These are phyloP conservation scores for Garra rufa DNA, from an alignment of 2,113 vertebrate genomes.

Conservation along the genomic window DNA sequence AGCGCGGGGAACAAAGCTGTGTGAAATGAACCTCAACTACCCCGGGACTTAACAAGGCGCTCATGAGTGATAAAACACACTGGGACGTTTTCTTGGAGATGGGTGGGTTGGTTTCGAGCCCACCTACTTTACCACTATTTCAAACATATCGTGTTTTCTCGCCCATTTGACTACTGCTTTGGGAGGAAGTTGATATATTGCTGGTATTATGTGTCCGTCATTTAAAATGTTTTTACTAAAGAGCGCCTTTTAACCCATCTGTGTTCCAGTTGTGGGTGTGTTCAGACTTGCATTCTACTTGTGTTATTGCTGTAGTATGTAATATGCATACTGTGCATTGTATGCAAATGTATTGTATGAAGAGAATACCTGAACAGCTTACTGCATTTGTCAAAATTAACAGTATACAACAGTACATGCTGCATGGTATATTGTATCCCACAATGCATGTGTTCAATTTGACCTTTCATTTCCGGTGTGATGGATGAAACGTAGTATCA, in stretches of 20 bases:
- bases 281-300: not conserved
- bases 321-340: not conserved
- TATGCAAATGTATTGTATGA: not conserved
- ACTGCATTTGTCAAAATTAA: not conserved
- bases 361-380: not conserved
- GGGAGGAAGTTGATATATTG: not conserved
- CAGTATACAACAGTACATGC: not conserved
- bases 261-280: not conserved
- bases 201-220: not conserved
- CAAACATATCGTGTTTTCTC: not conserved
- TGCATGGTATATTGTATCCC: not conserved
- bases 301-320: not conserved
- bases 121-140: not conserved
- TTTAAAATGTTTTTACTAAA: not conserved
- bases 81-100: conserved; percentile 35
- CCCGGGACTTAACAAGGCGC: conserved; percentile 57
- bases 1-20: conserved; percentile 49
- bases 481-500: not conserved
- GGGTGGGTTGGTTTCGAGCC: conserved; percentile 25
- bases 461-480: conserved; percentile 1
- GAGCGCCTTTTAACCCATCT: not conserved
- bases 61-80: conserved; percentile 51
- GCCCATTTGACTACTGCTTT: not conserved
- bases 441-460: not conserved
- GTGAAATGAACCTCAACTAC: conserved; percentile 58